These are phyloP conservation scores for Bimastos eiseni DNA, from an alignment of 2,888 invertebrate species.

Conservation along the genomic window DNA sequence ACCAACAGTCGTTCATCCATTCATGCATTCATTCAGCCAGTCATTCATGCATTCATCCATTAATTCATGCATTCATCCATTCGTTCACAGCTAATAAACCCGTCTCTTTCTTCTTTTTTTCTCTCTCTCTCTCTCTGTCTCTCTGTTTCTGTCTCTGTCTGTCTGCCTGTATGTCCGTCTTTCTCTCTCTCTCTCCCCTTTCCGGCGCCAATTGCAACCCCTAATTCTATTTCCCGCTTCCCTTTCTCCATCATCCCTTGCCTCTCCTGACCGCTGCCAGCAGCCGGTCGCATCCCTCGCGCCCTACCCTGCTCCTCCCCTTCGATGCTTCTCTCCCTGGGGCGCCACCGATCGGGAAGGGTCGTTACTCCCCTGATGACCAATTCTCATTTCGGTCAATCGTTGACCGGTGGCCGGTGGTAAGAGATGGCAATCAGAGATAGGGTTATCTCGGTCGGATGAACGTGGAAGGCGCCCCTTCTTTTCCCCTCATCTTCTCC, in stretches of 20 bases:
- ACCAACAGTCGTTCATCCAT: too few species aligned
- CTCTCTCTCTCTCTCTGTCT: too few species aligned
- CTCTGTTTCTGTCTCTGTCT: too few species aligned
- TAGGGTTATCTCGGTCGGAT: not conserved
- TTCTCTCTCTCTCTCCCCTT: not conserved
- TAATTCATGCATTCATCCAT: too few species aligned
- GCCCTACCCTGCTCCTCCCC: not conserved
- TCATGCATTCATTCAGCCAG: too few species aligned
- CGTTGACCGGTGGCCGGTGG: not conserved
- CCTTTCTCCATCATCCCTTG: not conserved
- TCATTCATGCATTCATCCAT: too few species aligned
- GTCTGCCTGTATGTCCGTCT: too few species aligned
- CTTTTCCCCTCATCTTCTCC: too few species aligned
- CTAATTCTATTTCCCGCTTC: not conserved
- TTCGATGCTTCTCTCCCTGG: not conserved
- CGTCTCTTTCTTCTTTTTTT: too few species aligned
- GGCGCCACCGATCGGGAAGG: not conserved
- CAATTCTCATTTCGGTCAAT: constrained; percentile 2
- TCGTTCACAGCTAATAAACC: not conserved
- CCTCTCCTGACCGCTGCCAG: not conserved
- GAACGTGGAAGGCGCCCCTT: not conserved
- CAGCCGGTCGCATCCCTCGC: not conserved
- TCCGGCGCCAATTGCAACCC: not conserved
- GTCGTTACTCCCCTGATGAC: not conserved
- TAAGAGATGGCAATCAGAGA: not conserved